phyloP scores from a whole-genome alignment of 2,888 invertebrate species.

The Plagodis pulveraria region DNA sequence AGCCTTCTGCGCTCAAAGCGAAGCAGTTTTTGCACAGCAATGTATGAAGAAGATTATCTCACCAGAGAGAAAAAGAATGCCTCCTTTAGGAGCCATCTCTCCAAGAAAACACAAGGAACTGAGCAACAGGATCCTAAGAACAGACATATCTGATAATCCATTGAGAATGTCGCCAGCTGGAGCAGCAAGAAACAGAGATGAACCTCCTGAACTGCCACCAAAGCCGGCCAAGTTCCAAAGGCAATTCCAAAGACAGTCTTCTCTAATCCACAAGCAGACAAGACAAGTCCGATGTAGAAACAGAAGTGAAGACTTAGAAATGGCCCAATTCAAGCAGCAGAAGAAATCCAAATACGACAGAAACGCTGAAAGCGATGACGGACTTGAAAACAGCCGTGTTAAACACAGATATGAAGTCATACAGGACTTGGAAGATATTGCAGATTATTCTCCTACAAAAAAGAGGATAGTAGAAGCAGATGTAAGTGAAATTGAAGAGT shows the following conservation, averaged over 20 bases:
- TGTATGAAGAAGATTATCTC: conserved; percentile 55
- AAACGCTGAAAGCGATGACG: conserved; percentile 66
- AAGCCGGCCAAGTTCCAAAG: conserved; percentile 73
- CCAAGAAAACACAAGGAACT: conserved; percentile 67
- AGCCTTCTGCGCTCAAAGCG: conserved; percentile 92
- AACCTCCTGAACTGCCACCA: conserved; percentile 75
- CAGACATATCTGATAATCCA: conserved; percentile 80
- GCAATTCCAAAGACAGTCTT: conserved; percentile 71
- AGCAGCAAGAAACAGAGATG: conserved; percentile 55
- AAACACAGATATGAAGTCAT: conserved; percentile 84
- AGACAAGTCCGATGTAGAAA: conserved; percentile 63
- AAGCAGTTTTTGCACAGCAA: conserved; percentile 61
- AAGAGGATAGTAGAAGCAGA: conserved; percentile 77
- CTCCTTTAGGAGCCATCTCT: conserved; percentile 76
- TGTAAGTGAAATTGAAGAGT: conserved; percentile 75
- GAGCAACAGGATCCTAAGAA: conserved; percentile 71
- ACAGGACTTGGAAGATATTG: conserved; percentile 69
- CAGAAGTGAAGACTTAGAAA: conserved; percentile 76
- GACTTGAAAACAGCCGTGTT: conserved; percentile 64
- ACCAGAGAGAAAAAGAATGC: conserved; percentile 64
- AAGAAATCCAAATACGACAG: conserved; percentile 58
- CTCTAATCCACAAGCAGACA: conserved; percentile 81
- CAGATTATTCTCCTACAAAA: conserved; percentile 78
- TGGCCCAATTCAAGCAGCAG: conserved; percentile 71
- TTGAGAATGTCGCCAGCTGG: conserved; percentile 67